phyloP scores from a whole-genome alignment of 2,888 invertebrate species.

The Melikaiella ostensackeni region DNA sequence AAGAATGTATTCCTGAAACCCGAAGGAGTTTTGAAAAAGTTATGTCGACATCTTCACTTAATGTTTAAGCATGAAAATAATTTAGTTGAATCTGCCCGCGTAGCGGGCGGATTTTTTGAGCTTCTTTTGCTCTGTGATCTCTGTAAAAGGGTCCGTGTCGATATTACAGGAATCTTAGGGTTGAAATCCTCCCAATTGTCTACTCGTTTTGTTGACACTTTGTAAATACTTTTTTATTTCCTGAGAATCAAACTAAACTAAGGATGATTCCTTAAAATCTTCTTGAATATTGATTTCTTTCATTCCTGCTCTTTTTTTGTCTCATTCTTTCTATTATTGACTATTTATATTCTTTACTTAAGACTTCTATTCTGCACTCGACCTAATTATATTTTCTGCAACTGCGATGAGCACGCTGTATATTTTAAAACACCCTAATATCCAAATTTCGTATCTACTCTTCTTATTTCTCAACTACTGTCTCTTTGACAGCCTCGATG shows the following conservation, averaged over 20 bases:
- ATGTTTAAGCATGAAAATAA: too few species aligned
- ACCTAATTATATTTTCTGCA: not conserved
- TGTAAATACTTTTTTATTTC: not conserved
- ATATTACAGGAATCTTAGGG: not conserved
- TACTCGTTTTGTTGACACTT: not conserved
- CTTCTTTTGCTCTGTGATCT: too few species aligned
- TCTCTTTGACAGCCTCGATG: not conserved
- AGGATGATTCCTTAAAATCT: conserved; percentile 11
- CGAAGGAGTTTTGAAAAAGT: too few species aligned
- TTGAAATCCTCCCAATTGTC: not conserved
- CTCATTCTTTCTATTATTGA: conserved; percentile 9
- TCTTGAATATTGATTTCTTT: not conserved
- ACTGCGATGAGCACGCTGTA: not conserved
- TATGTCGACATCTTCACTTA: too few species aligned
- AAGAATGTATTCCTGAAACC: too few species aligned
- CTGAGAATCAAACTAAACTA: not conserved
- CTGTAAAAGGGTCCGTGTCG: too few species aligned
- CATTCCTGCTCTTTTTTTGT: conserved; percentile 34
- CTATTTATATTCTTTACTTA: not conserved
- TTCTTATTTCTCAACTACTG: not conserved
- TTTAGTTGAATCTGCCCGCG: too few species aligned
- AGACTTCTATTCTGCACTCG: not conserved
- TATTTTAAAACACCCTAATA: not conserved
- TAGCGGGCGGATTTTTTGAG: too few species aligned
- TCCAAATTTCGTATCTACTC: not conserved